These are phyloP conservation scores for Euzophera pinguis DNA, from an alignment of 2,888 invertebrate genomes.

Conservation along the genomic window DNA sequence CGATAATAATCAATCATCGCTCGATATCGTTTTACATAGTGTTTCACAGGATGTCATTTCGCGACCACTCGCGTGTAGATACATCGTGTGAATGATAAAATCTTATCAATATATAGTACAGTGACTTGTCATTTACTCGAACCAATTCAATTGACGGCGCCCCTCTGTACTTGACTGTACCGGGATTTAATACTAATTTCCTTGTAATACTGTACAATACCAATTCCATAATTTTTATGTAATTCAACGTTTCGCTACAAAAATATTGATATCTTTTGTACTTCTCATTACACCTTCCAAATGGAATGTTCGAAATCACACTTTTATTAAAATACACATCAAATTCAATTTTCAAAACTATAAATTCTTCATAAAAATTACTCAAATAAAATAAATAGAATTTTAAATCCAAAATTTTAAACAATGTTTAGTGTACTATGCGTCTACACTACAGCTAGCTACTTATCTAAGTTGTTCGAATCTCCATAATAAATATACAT, in stretches of 20 bases:
- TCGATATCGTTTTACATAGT: slow-evolving; percentile 29
- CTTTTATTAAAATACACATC: slow-evolving; percentile 59
- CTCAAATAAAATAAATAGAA: slow-evolving; percentile 64
- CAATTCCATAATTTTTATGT: slow-evolving; percentile 56
- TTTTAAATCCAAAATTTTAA: slow-evolving; percentile 46
- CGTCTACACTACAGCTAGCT: slow-evolving; percentile 42
- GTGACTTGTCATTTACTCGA: slow-evolving; percentile 41
- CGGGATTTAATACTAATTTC: slow-evolving; percentile 55
- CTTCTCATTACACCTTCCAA: slow-evolving; percentile 71
- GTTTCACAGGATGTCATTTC: not conserved
- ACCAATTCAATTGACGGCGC: slow-evolving; percentile 53
- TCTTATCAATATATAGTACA: slow-evolving; percentile 47
- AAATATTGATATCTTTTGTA: slow-evolving; percentile 77
- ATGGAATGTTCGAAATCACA: slow-evolving; percentile 77
- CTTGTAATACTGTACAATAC: slow-evolving; percentile 68
- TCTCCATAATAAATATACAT: slow-evolving; percentile 54
- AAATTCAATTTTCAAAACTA: slow-evolving; percentile 43
- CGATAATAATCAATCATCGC: slow-evolving; percentile 39
- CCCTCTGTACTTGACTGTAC: slow-evolving; percentile 14
- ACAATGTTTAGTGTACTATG: slow-evolving; percentile 48
- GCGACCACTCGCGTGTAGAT: slow-evolving; percentile 51
- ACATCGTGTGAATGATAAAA: slow-evolving; percentile 64
- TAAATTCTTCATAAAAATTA: slow-evolving; percentile 48
- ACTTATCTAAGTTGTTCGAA: slow-evolving; percentile 61
- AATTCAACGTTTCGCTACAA: slow-evolving; percentile 63